Evolutionary conservation across 64 coral and sea anemone genomes (phyloP).

Genomic region (Exaiptasia diaphana): DNA sequence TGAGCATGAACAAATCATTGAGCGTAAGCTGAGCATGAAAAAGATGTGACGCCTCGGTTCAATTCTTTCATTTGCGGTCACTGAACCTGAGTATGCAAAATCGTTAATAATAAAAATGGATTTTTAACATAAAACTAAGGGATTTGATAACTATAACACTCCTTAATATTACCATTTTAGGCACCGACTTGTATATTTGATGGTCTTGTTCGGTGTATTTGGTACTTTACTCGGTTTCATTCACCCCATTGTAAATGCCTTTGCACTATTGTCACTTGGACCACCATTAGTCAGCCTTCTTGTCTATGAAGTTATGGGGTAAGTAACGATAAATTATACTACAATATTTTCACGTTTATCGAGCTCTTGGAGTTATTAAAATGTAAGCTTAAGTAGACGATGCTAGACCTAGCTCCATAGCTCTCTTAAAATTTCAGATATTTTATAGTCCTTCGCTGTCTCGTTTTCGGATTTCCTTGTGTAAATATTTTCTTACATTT

Average conservation of each 20-base stretch:
- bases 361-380: not conserved
- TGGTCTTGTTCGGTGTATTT: not conserved
- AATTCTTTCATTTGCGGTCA: too few relatives aligned
- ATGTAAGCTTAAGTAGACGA: not conserved
- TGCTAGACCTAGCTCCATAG: not conserved
- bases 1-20: too few relatives aligned
- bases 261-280: conserved; percentile 56
- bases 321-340: too few relatives aligned
- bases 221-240: conserved; percentile 74
- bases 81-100: too few relatives aligned
- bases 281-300: conserved; percentile 60
- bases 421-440: not conserved
- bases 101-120: too few relatives aligned
- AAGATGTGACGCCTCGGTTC: too few relatives aligned
- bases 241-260: conserved; percentile 88
- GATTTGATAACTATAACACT: too few relatives aligned
- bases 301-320: conserved; percentile 68
- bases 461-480: too few relatives aligned
- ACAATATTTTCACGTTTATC: not conserved
- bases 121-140: too few relatives aligned
- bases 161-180: not conserved
- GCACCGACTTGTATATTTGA: not conserved
- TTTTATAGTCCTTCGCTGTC: too few relatives aligned
- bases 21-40: too few relatives aligned
- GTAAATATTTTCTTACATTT: too few relatives aligned